A percentile compares a stretch with the other conserved stretches of the same genome.
Evolutionary conservation across 2,888 invertebrate genomes (phyloP).

Genomic region (Ptychoptera contaminata): DNA sequence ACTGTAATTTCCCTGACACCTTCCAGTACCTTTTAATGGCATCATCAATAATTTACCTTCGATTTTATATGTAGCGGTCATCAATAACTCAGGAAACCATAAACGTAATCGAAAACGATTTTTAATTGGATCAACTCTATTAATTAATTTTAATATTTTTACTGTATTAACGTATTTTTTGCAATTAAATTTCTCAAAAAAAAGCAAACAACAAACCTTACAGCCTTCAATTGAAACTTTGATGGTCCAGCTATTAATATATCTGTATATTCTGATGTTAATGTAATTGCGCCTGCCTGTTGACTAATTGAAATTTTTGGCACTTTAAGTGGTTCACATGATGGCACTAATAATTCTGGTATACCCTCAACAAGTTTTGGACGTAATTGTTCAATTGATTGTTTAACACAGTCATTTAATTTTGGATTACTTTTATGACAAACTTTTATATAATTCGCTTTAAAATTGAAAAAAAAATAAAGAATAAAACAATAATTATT

Average conservation of each 20-base stretch:
- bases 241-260: slow-evolving; percentile 47
- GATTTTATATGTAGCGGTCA: slow-evolving; percentile 49
- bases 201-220: slow-evolving; percentile 16
- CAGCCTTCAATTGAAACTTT: slow-evolving; percentile 42
- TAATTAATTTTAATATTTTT: no score
- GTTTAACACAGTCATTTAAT: slow-evolving; percentile 42
- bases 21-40: slow-evolving; percentile 53
- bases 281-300: slow-evolving; percentile 47
- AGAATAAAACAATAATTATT: neutral
- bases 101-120: slow-evolving; percentile 43
- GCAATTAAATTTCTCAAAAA: no score
- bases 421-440: slow-evolving; percentile 49
- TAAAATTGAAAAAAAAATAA: neutral
- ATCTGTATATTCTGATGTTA: slow-evolving; percentile 49
- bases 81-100: slow-evolving; percentile 43
- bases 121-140: slow-evolving; percentile 23
- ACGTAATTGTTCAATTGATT: slow-evolving; percentile 41
- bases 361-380: slow-evolving; percentile 46
- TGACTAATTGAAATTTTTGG: slow-evolving; percentile 53
- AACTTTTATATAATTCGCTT: slow-evolving; percentile 48
- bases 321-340: slow-evolving; percentile 51
- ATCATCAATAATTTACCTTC: slow-evolving; percentile 56
- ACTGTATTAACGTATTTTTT: no score
- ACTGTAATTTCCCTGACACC: slow-evolving; percentile 53
- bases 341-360: slow-evolving; percentile 49